phyloP scores from a whole-genome alignment of 2,113 vertebrate species.

The Dasyprocta punctata region DNA sequence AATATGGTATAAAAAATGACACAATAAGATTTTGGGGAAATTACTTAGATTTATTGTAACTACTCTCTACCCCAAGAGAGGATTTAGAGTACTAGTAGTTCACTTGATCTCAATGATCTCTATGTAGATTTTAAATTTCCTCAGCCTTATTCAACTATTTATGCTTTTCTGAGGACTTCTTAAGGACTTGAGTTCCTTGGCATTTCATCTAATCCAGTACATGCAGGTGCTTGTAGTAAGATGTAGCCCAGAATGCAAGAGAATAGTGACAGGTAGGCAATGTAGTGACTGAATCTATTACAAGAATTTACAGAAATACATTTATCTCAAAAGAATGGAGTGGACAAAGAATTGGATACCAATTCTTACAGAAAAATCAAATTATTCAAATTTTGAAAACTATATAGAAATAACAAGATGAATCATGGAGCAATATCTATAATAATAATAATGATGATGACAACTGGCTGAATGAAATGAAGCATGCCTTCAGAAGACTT shows the following conservation, averaged over 20 bases:
- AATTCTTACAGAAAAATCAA: background rate
- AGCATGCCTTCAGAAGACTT: background rate
- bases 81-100: background rate
- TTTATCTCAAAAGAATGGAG: background rate
- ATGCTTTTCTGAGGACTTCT: background rate
- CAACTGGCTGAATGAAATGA: background rate
- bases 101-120: background rate
- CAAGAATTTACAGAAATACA: background rate
- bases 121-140: background rate
- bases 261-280: accelerated
- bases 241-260: background rate
- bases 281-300: background rate
- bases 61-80: background rate
- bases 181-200: background rate
- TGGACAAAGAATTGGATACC: background rate
- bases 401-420: background rate
- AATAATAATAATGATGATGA: background rate
- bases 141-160: background rate
- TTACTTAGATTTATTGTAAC: background rate
- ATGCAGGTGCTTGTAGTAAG: background rate
- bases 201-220: background rate
- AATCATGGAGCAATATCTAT: background rate
- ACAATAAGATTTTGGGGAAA: background rate
- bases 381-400: background rate
- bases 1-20: background rate